Evolutionary conservation across 2,113 vertebrate species (phyloP), one percentile per base, ranked within the genome.

Genomic region (Panthera leo): DNA sequence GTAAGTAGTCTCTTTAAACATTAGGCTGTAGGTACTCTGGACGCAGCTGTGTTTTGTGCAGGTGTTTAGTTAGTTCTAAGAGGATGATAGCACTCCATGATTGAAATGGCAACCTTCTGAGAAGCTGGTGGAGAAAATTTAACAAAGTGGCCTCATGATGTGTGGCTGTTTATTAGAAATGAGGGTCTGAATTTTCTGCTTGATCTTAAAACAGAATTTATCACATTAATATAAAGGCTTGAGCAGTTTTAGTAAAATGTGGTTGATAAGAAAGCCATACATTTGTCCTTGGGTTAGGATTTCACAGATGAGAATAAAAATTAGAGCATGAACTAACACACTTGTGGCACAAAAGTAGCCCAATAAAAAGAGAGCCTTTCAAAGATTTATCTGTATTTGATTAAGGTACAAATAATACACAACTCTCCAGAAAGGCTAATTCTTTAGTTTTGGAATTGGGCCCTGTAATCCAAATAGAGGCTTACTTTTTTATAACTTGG

Each of bases 331-430:
- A 75, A n/a, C 61, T 84, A 51, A 73, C 36, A 65, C 19, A 58
- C 18, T 70, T 21, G 25, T 53, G 31, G 55, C 39, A 85, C n/a
- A 85, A 94, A 80, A 68, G 25, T 36, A 94, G 61, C 13, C 48
- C 48, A 31, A 27, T 5, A 36, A 51, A 92, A 85, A 89, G 21
- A 36, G 34, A 94, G 25, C 21, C 61, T 89, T 85, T 78, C 39
- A 85, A 42, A 84, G 45, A 61, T 78, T 96, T 97, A 45, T 85
- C 31, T 97, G 71, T 85, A 23, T 89, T 93, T 85, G 70, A 82
- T 58, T 88, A 90, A 90, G 27, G 76, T 76, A 89, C 73, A 48
- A 89, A 94, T 36, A 88, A 58, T 3, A 7, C 0, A 16, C 53
- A 75, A 18, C 58, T 92, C 63, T 89, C 53, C 48, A 75, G 67